A percentile compares a stretch with the other conserved stretches of the same genome.
phyloP scores from a whole-genome alignment of 2,113 vertebrate species.

The Chloebia gouldiae region DNA sequence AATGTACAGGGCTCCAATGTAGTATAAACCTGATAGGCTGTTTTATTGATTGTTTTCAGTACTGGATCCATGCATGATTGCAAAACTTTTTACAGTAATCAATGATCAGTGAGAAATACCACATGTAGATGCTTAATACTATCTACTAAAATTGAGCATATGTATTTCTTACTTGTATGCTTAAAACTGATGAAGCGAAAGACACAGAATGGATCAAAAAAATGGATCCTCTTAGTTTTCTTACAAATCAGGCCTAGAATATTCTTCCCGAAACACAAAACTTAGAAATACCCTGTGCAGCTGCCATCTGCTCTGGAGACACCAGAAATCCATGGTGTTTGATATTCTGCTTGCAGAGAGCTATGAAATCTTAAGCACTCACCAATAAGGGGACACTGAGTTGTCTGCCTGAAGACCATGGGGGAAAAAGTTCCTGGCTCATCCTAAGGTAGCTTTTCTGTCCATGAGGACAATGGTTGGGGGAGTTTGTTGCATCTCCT shows the following conservation, averaged over 20 bases:
- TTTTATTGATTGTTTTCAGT: neutral
- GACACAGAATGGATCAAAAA: neutral
- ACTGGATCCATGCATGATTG: neutral
- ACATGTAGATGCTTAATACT: neutral
- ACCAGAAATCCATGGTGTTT: neutral
- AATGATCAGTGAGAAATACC: neutral
- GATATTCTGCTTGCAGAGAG: neutral
- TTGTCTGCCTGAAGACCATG: neutral
- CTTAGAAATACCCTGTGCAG: neutral
- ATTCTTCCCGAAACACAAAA: neutral
- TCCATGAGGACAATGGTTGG: neutral
- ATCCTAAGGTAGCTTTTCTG: neutral
- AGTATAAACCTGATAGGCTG: neutral
- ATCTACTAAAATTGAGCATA: neutral
- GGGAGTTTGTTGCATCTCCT: neutral
- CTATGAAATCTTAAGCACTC: neutral
- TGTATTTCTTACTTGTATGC: neutral
- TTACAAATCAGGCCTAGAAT: neutral
- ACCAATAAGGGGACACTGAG: accelerated
- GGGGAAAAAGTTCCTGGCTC: neutral
- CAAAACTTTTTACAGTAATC: neutral
- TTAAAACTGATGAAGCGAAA: neutral
- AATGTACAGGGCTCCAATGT: neutral
- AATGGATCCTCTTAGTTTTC: neutral
- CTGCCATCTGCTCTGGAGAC: neutral